These are phyloP conservation scores for Dynastes maya DNA, from an alignment of 2,888 invertebrate genomes.

Conservation along the genomic window DNA sequence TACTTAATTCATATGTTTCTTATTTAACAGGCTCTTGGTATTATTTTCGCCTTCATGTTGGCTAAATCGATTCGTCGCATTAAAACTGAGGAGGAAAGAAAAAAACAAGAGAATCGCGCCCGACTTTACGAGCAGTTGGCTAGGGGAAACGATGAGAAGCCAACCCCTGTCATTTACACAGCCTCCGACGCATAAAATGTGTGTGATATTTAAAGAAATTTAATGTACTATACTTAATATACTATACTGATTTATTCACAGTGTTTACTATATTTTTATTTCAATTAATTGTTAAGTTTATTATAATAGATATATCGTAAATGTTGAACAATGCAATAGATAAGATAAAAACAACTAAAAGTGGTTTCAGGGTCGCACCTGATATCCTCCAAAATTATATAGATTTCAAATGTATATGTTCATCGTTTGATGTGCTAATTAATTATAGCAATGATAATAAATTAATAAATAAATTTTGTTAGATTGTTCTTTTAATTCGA, in stretches of 20 bases:
- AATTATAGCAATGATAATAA: background rate
- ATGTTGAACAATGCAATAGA: too few species aligned
- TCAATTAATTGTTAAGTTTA: background rate
- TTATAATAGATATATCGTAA: too few species aligned
- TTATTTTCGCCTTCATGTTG: conserved; percentile 90
- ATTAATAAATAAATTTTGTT: conserved; percentile 8
- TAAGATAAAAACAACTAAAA: too few species aligned
- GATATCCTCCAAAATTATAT: too few species aligned
- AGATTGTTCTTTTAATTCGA: background rate
- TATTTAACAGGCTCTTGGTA: conserved; percentile 82
- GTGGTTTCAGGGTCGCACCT: too few species aligned
- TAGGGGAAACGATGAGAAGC: conserved; percentile 59
- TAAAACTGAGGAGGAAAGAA: conserved; percentile 81
- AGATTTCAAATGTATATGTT: too few species aligned
- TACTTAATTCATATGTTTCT: conserved; percentile 29
- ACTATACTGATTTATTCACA: background rate
- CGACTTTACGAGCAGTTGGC: conserved; percentile 67
- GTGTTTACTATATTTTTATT: background rate
- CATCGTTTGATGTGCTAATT: background rate
- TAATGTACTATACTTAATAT: background rate
- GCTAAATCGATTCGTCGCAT: conserved; percentile 88
- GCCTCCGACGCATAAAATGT: conserved; percentile 53
- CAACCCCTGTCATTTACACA: conserved; percentile 63
- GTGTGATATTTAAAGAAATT: conserved; percentile 3
- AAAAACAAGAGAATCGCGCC: conserved; percentile 80